Evolutionary conservation across 1,140 invertebrate species (phyloP), one percentile per base, ranked within the genome.

Genomic region (Pemphigus obesinymphae): DNA sequence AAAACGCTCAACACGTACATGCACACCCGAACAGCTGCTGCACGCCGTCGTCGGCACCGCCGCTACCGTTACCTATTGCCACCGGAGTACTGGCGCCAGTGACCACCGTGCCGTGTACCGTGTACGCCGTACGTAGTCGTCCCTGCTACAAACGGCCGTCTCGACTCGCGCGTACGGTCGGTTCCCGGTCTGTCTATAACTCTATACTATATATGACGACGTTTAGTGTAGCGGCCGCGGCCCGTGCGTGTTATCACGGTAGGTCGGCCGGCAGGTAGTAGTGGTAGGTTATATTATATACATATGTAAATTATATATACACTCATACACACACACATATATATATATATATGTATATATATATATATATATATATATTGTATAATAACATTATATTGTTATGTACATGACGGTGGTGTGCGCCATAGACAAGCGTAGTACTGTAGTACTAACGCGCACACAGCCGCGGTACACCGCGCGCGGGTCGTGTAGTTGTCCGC

Each of bases 21-120:
- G 40, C 58, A 78, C 53, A 26, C n/a, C 40, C n/a, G 11, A 78
- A 58, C 75, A 78, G 75, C 75, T 78, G 75, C 75, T 23, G n/a
- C 40, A n/a, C 34, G 61, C 5, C 11, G 13, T 23, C n/a, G 15
- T 15, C 1, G 7, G 13, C 45, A 15, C 48, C 40, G 6, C 4
- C 3, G 34, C 4, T n/a, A 34, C 23, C 20, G 63, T n/a, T 20
- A 20, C 17, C 7, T 29, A 61, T 2, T 8, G 10, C 34, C 37
- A 40, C 37, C 37, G 37, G 20, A 13, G 10, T 10, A 1, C 17
- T 37, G 26, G 61, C 26, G 15, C 26, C 8, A 15, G 58, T 61
- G 26, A 26, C 31, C 15, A 15, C 7, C 58, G 29, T 61, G 58
- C 15, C 48, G 66, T 45, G 26, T 50, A 73, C 37, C 43, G 31